A percentile compares a stretch with the other conserved stretches of the same genome.
Evolutionary conservation across 2,113 vertebrate genomes (phyloP).

Genomic region (Shinisaurus crocodilurus): DNA sequence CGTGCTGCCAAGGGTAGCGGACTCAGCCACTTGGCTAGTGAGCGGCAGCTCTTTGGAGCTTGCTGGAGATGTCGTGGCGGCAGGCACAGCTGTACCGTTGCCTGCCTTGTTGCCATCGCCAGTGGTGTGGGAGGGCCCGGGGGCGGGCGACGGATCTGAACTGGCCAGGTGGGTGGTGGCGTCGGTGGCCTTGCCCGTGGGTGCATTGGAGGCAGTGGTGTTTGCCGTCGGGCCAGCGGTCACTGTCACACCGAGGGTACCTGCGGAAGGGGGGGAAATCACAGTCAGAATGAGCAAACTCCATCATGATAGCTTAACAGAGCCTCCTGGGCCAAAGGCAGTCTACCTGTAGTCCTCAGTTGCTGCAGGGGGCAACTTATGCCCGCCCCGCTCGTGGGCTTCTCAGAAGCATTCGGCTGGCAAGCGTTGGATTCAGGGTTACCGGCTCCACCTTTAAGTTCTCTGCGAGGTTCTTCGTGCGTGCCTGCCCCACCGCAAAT

Average conservation of each 20-base stretch:
- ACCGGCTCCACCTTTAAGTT: no score
- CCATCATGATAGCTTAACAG: neutral
- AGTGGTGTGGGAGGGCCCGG: neutral
- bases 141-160: no score
- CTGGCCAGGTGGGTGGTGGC: accelerated
- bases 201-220: neutral
- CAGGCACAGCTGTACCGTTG: accelerated
- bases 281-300: neutral
- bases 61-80: accelerated
- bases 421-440: neutral
- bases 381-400: no score
- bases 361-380: neutral
- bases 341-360: neutral
- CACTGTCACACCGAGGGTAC: accelerated
- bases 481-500: no score
- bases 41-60: neutral
- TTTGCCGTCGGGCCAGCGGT: accelerated
- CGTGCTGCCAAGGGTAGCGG: neutral
- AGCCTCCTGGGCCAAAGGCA: neutral
- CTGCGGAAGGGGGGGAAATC: neutral
- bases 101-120: neutral
- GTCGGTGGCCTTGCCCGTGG: neutral
- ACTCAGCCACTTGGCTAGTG: neutral
- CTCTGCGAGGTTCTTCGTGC: no score
- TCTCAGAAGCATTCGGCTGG: neutral